Percentiles rank a stretch among this genome's conserved stretches.
phyloP scores from a whole-genome alignment of 2,113 vertebrate species.

The Apus apus region DNA sequence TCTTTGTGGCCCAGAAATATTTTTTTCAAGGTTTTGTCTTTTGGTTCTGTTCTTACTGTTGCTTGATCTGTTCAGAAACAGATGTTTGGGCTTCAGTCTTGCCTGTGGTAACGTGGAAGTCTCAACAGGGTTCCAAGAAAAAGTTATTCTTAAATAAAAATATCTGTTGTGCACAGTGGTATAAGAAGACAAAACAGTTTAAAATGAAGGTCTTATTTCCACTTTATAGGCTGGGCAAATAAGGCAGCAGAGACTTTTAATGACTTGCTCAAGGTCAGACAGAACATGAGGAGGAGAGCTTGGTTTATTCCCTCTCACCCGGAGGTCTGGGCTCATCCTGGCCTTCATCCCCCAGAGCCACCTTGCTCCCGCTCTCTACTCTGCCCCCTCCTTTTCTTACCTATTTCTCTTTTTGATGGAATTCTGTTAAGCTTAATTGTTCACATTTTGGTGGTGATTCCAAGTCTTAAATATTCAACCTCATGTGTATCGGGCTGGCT shows the following conservation, averaged over 20 bases:
- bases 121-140: neutral
- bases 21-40: neutral
- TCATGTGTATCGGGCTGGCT: too few relatives aligned
- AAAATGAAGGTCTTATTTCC: conserved; percentile 10
- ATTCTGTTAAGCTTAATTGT: neutral
- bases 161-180: neutral
- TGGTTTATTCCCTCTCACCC: neutral
- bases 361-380: neutral
- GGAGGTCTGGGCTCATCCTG: neutral
- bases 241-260: conserved; percentile 1
- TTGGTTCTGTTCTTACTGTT: neutral
- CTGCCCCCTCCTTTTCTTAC: neutral
- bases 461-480: neutral
- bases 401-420: neutral
- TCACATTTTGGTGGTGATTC: neutral
- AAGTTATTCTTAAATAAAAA: neutral
- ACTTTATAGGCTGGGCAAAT: neutral
- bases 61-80: neutral
- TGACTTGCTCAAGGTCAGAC: neutral
- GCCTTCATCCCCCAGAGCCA: neutral
- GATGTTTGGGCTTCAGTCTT: neutral
- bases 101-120: neutral
- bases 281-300: neutral
- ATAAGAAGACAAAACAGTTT: neutral
- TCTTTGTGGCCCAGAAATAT: neutral